Evolutionary conservation across 1,140 invertebrate genomes (phyloP), one percentile per base, ranked within the genome.

Genomic region (Bombus sylvicola): DNA sequence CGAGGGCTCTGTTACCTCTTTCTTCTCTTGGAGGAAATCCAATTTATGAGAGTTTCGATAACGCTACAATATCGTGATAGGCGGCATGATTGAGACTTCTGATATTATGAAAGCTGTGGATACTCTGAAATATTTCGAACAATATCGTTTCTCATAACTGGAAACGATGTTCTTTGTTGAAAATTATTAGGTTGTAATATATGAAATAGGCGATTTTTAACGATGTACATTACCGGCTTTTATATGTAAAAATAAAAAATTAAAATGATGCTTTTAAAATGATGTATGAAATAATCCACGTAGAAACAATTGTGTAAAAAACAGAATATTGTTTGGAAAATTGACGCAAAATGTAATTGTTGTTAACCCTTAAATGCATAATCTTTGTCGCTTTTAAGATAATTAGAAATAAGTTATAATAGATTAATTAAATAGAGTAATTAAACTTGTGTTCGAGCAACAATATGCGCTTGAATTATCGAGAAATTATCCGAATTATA

Each of bases 1-100:
- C 83, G 88, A 84, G 79, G 39, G 34, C 71, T 62, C 84, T 81
- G 78, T 62, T 59, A 41, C 69, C 75, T 83, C 59, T 43, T 75
- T 87, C 62, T 64, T 18, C 57, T 41, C 22, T 62, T 37, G 64
- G 34, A 81, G 81, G 78, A 69, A 66, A 41, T 59, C 64, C 86
- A 85, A 92, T 92, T 92, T 92, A 92, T 85, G 84, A 89, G 75
- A 62, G 73, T 43, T 87, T 92, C 89, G 91, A 92, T 90, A 92
- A 91, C 87, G 85, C 81, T 73, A 73, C 76, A 37, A 59, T 81
- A 75, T 71, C 62, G 81, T 31, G 59, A 87, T 73, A 82, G 64
- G 69, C 69, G 25, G 6, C 39, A 69, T 43, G 64, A 80, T 86
- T 9, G 43, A 28, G 37, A 22, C 47, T 8, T 22, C 3, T 53